phyloP scores from a whole-genome alignment of 2,888 invertebrate species.

The Drosophila formosana region DNA sequence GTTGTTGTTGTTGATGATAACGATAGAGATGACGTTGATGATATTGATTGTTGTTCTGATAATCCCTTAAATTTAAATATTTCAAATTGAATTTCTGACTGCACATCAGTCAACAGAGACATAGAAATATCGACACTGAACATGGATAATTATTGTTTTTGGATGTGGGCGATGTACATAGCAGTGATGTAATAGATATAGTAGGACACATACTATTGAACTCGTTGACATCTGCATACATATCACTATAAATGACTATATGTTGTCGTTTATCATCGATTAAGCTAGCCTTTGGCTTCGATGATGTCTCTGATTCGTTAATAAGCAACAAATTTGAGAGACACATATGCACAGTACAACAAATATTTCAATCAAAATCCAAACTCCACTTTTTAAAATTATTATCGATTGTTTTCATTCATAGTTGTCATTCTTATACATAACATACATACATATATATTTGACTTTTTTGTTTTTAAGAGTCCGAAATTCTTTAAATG shows the following conservation, averaged over 20 bases:
- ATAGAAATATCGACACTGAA: conserved; percentile 7
- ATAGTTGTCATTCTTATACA: background rate
- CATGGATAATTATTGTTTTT: conserved; percentile 12
- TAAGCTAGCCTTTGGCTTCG: background rate
- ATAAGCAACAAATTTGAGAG: background rate
- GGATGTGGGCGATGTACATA: conserved; percentile 1
- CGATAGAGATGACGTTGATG: background rate
- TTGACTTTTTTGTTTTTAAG: background rate
- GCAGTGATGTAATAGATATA: background rate
- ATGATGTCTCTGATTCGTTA: background rate
- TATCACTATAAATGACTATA: conserved; percentile 23
- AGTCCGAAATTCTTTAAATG: background rate
- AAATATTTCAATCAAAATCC: background rate
- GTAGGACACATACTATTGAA: conserved; percentile 37
- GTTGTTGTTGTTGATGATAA: conserved; percentile 21
- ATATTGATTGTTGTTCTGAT: conserved; percentile 22
- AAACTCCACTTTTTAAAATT: background rate
- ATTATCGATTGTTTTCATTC: background rate
- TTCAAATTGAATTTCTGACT: conserved; percentile 8
- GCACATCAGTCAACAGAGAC: background rate
- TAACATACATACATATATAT: background rate
- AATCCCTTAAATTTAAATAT: conserved; percentile 2
- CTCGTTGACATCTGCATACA: conserved; percentile 17
- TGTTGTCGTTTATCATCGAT: background rate
- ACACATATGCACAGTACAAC: background rate